These are phyloP conservation scores for Chelon labrosus DNA, from an alignment of 2,797 vertebrate genomes.

Conservation along the genomic window DNA sequence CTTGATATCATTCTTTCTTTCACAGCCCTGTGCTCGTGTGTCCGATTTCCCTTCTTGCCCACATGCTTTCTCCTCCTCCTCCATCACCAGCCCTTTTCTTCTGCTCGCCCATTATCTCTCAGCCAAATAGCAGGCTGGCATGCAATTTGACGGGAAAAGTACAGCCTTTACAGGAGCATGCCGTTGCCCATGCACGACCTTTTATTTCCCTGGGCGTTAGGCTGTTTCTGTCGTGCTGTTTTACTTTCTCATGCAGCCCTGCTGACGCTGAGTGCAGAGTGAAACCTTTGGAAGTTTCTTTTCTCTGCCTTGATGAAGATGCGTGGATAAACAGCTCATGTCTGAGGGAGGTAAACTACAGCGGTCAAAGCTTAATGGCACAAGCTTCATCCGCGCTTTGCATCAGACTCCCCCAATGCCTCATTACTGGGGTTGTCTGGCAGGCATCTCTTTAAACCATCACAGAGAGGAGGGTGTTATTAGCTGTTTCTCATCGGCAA, in stretches of 20 bases:
- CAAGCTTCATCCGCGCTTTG: slow-evolving; percentile 43
- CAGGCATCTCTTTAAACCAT: slow-evolving; percentile 52
- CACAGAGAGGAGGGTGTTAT: slow-evolving; percentile 63
- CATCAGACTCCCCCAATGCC: slow-evolving; percentile 39
- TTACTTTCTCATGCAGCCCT: slow-evolving; percentile 14
- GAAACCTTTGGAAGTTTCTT: slow-evolving; percentile 43
- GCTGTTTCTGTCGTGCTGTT: slow-evolving; percentile 41
- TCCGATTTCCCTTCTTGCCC: slow-evolving; percentile 57
- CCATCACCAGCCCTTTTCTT: slow-evolving; percentile 40
- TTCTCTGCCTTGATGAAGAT: slow-evolving; percentile 45
- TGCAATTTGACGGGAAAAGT: slow-evolving; percentile 65
- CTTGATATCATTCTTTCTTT: slow-evolving; percentile 62
- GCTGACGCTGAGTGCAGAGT: slow-evolving; percentile 20
- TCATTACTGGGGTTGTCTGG: slow-evolving; percentile 65
- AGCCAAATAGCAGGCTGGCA: slow-evolving; percentile 71
- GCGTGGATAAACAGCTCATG: slow-evolving; percentile 42
- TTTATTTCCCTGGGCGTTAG: slow-evolving; percentile 42
- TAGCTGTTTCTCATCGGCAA: slow-evolving; percentile 54
- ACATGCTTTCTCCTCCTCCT: slow-evolving; percentile 56
- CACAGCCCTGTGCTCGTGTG: slow-evolving; percentile 44
- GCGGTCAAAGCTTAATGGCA: slow-evolving; percentile 46
- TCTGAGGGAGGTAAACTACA: slow-evolving; percentile 29
- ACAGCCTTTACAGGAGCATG: slow-evolving; percentile 42
- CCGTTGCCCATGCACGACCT: slow-evolving; percentile 40
- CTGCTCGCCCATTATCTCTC: slow-evolving; percentile 64